phyloP scores from a whole-genome alignment of 1,140 invertebrate genomes.

The Trichoplusia ni region DNA sequence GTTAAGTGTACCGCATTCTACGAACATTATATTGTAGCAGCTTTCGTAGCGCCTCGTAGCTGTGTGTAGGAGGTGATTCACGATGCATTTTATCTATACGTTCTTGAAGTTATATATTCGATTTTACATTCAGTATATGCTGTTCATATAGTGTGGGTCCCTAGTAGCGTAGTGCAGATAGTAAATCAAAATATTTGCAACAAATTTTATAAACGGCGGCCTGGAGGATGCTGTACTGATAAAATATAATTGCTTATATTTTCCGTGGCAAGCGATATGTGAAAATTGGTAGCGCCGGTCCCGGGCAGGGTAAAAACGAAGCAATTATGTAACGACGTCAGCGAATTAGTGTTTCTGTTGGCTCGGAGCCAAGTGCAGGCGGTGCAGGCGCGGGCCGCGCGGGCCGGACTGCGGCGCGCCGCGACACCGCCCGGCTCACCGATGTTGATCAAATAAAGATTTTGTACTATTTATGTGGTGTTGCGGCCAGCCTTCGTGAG shows the following conservation, averaged over 20 bases:
- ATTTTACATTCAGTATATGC: too few species aligned
- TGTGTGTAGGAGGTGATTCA: constrained; percentile 8
- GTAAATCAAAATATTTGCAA: constrained; percentile 14
- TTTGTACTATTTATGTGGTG: constrained; percentile 4
- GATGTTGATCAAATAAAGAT: constrained; percentile 7
- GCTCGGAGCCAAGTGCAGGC: constrained; percentile 61
- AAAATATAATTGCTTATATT: constrained; percentile 24
- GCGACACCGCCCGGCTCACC: neutral
- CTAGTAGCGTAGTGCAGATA: too few species aligned
- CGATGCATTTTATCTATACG: too few species aligned
- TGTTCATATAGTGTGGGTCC: too few species aligned
- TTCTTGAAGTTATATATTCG: too few species aligned
- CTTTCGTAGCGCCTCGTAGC: constrained; percentile 33
- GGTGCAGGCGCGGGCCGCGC: constrained; percentile 37
- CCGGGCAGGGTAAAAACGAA: constrained; percentile 58
- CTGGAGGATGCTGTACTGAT: neutral
- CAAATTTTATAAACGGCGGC: constrained; percentile 2
- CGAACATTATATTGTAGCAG: neutral
- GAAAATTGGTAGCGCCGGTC: constrained; percentile 34
- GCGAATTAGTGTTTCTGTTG: constrained; percentile 72
- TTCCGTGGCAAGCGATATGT: constrained; percentile 21
- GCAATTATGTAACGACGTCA: constrained; percentile 74
- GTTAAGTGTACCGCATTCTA: neutral
- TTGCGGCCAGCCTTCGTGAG: neutral
- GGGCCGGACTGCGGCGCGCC: constrained; percentile 20